These are phyloP conservation scores for Bombus difficillimus DNA, from an alignment of 1,140 invertebrate species.

Conservation along the genomic window DNA sequence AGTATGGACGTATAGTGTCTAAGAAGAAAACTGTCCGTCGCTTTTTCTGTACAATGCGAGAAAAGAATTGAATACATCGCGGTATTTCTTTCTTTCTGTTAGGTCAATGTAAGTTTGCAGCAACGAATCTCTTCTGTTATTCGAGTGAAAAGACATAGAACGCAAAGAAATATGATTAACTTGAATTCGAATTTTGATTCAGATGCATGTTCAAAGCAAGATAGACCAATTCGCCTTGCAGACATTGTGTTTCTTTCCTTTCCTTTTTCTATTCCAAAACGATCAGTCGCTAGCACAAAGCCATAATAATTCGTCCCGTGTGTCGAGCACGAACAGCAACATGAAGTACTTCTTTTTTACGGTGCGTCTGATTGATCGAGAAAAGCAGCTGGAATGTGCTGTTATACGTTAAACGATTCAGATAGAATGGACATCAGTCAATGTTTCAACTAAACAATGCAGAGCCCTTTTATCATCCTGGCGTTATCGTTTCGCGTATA, in stretches of 20 bases:
- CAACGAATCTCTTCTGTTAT: not conserved
- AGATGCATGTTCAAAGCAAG: conserved; percentile 42
- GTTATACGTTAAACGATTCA: conserved; percentile 65
- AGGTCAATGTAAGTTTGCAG: conserved; percentile 1
- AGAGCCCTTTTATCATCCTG: conserved; percentile 58
- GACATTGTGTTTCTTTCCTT: not conserved
- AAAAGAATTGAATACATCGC: conserved; percentile 14
- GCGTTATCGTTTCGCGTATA: conserved; percentile 43
- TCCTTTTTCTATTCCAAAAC: conserved; percentile 24
- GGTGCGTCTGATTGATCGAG: conserved; percentile 54
- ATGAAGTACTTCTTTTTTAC: conserved; percentile 35
- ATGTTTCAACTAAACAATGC: conserved; percentile 69
- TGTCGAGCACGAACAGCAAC: conserved; percentile 38
- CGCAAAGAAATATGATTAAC: not conserved
- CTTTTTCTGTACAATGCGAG: conserved; percentile 12
- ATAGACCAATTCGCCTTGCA: conserved; percentile 35
- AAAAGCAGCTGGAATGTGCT: conserved; percentile 75
- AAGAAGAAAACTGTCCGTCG: conserved; percentile 14
- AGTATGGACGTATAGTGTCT: not conserved
- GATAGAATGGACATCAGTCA: conserved; percentile 63
- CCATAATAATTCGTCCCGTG: conserved; percentile 9
- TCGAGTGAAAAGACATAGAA: no score
- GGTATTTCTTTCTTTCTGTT: conserved; percentile 1
- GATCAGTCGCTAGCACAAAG: conserved; percentile 42
- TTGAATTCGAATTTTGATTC: conserved; percentile 52